Evolutionary conservation across 1,140 invertebrate genomes (phyloP).

Genomic region (Drosophila eugracilis): DNA sequence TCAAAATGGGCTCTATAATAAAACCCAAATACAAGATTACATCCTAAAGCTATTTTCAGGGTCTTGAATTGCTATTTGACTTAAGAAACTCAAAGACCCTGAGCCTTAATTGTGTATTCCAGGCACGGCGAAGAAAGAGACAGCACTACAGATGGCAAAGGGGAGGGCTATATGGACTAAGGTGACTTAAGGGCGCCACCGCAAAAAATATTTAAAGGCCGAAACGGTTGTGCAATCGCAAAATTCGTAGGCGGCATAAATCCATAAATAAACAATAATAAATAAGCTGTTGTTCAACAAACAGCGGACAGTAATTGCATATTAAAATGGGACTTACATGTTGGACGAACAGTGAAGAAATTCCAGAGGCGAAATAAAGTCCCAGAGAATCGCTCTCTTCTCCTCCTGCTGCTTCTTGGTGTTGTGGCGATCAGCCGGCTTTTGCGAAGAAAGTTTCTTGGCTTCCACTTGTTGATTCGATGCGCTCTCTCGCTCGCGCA

Average conservation of each 20-base stretch:
- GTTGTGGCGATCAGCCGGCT: conserved; percentile 55
- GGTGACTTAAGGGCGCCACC: conserved; percentile 1
- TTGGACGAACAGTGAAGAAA: conserved; percentile 31
- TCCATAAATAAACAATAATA: conserved; percentile 78
- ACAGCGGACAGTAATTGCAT: conserved; percentile 74
- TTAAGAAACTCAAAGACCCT: conserved; percentile 10
- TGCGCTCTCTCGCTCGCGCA: conserved; percentile 33
- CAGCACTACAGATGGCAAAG: not conserved
- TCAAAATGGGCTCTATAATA: not conserved
- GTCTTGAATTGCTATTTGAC: not conserved
- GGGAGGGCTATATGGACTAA: not conserved
- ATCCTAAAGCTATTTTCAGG: no score
- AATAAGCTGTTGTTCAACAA: conserved; percentile 51
- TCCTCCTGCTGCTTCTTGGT: not conserved
- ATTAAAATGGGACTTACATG: conserved; percentile 60
- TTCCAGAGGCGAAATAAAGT: conserved; percentile 23
- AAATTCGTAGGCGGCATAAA: conserved; percentile 69
- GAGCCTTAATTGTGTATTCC: conserved; percentile 64
- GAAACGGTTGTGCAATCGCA: conserved; percentile 70
- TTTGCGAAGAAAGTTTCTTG: conserved; percentile 68
- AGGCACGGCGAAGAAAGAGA: conserved; percentile 43
- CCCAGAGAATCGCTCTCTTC: conserved; percentile 16
- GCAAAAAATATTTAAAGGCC: conserved; percentile 40
- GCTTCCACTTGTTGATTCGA: conserved; percentile 77
- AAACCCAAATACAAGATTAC: no score